These are phyloP conservation scores for Sebastes trivittatus DNA, from an alignment of 2,797 vertebrate genomes.

Conservation along the genomic window DNA sequence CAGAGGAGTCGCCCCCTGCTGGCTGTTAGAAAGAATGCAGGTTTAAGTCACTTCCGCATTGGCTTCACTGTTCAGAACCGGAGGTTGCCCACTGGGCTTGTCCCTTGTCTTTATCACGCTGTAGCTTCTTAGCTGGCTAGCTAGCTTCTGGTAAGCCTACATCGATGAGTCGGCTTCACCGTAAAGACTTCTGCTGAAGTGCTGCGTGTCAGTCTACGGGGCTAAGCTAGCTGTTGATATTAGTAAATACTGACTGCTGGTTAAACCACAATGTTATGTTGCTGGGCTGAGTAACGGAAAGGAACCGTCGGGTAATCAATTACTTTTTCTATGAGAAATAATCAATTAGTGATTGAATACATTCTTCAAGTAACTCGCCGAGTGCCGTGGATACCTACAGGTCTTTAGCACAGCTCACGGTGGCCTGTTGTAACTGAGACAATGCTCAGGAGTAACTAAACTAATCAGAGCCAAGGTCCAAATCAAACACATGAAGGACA, in stretches of 20 bases:
- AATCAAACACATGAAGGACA: constrained; percentile 15
- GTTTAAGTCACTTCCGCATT: no score
- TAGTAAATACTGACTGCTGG: neutral
- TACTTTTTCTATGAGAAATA: neutral
- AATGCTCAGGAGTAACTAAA: constrained; percentile 1
- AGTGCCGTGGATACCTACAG: neutral
- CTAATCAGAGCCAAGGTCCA: constrained; percentile 11
- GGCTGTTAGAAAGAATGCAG: no score
- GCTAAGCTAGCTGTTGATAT: neutral
- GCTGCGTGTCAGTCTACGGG: neutral
- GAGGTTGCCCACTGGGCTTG: no score
- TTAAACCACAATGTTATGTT: neutral
- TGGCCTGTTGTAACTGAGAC: constrained; percentile 6
- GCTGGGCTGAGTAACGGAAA: neutral
- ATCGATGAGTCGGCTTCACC: neutral
- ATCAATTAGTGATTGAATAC: neutral
- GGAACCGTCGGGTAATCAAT: neutral
- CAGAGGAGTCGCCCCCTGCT: no score
- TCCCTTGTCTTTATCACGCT: neutral
- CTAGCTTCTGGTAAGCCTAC: neutral
- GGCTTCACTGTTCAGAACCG: no score
- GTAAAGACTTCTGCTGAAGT: neutral
- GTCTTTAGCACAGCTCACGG: neutral
- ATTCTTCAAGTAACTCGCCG: neutral
- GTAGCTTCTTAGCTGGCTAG: neutral